Evolutionary conservation across 2,113 vertebrate species (phyloP).

Genomic region (Sciurus niger): DNA sequence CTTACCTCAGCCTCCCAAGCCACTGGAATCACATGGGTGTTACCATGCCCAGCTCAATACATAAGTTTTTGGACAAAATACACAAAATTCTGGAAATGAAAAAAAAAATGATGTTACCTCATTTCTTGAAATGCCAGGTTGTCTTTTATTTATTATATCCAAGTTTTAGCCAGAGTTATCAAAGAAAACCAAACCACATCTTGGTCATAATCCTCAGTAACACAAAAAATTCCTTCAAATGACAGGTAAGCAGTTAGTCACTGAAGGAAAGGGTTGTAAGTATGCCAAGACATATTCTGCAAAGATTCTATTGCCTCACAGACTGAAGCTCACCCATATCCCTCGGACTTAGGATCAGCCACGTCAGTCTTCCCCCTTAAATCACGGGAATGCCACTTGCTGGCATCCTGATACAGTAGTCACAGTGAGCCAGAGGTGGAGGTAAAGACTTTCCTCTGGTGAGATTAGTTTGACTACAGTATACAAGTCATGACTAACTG

Average conservation of each 20-base stretch:
- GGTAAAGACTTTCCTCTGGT: background rate
- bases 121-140: background rate
- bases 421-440: background rate
- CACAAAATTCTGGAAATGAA: background rate
- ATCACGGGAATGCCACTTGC: background rate
- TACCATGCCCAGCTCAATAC: too few relatives aligned
- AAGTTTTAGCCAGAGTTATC: background rate
- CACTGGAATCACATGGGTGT: too few relatives aligned
- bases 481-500: background rate
- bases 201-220: background rate
- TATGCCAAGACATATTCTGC: background rate
- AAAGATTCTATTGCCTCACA: background rate
- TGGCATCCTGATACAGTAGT: background rate
- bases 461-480: background rate
- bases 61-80: slow-evolving; percentile 6
- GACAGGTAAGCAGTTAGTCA: background rate
- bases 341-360: background rate
- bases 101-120: background rate
- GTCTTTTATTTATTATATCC: background rate
- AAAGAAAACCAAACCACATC: background rate
- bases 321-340: background rate
- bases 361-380: background rate
- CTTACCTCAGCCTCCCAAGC: too few relatives aligned
- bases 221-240: background rate
- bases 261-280: background rate